A percentile compares a stretch with the other conserved stretches of the same genome.
Evolutionary conservation across 2,797 vertebrate genomes (phyloP).

Genomic region (Lacerta viridis): DNA sequence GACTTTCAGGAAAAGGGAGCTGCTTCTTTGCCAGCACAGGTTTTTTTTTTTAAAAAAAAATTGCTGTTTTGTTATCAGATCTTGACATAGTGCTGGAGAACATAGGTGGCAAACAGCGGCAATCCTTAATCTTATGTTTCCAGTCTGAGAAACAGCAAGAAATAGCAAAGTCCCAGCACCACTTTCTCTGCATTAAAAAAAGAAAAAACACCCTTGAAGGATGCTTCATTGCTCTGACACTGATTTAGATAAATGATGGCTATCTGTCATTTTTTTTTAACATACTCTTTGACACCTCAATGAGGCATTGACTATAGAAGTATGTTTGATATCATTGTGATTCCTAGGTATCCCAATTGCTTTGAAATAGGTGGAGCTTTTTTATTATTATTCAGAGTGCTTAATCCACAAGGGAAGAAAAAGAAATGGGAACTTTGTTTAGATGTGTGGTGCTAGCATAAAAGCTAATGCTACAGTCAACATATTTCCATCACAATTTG

Average conservation of each 20-base stretch:
- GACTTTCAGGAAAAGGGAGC: constrained; percentile 48
- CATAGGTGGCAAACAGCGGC: constrained; percentile 74
- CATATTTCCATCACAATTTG: constrained; percentile 65
- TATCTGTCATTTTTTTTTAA: constrained; percentile 86
- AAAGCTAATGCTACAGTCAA: constrained; percentile 43
- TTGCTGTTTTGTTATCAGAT: constrained; percentile 68
- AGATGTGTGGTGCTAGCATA: constrained; percentile 16
- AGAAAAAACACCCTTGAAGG: constrained; percentile 70
- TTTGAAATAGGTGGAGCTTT: constrained; percentile 71
- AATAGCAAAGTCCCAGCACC: constrained; percentile 70
- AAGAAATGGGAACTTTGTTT: constrained; percentile 21
- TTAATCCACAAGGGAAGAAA: constrained; percentile 55
- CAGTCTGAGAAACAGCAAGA: constrained; percentile 80
- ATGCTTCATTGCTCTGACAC: constrained; percentile 80
- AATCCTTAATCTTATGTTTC: constrained; percentile 71
- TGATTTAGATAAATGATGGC: constrained; percentile 89
- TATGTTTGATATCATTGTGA: constrained; percentile 76
- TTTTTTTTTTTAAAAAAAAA: constrained; percentile 58
- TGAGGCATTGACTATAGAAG: constrained; percentile 77
- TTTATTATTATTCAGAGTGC: neutral
- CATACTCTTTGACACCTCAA: constrained; percentile 78
- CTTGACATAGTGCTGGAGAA: constrained; percentile 76
- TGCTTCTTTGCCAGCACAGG: constrained; percentile 60
- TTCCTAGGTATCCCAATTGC: constrained; percentile 74
- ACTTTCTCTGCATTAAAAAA: constrained; percentile 66